Evolutionary conservation across 2,113 vertebrate species (phyloP).

Genomic region (Falco punctatus): DNA sequence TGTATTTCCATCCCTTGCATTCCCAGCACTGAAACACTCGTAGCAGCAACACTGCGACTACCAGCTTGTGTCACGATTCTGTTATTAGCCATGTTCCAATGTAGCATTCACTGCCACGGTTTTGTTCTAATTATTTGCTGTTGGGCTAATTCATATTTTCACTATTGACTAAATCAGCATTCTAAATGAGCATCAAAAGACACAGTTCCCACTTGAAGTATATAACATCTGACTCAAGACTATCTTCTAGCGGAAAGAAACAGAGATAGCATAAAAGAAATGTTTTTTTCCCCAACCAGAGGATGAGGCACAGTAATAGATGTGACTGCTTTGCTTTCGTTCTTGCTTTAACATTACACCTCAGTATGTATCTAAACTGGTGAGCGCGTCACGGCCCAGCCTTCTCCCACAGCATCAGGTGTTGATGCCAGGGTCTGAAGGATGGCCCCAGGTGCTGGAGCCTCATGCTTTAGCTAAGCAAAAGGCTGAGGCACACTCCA

Average conservation of each 20-base stretch:
- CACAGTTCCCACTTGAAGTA: not conserved
- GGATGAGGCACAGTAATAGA: not conserved
- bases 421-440: accelerated
- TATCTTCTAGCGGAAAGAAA: not conserved
- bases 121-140: not conserved
- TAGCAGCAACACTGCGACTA: accelerated
- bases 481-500: not conserved
- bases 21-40: not conserved
- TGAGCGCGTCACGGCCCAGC: not conserved
- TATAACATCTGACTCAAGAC: not conserved
- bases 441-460: not conserved
- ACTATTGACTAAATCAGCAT: not conserved
- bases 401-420: not conserved
- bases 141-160: not conserved
- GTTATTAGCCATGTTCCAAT: not conserved
- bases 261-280: not conserved
- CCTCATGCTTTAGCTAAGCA: not conserved
- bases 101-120: not conserved
- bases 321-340: not conserved
- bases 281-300: not conserved
- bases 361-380: accelerated
- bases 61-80: not conserved
- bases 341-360: accelerated
- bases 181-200: not conserved
- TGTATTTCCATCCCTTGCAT: not conserved